phyloP scores from a whole-genome alignment of 1,140 invertebrate genomes.

The Lamellibrachia luymesi region DNA sequence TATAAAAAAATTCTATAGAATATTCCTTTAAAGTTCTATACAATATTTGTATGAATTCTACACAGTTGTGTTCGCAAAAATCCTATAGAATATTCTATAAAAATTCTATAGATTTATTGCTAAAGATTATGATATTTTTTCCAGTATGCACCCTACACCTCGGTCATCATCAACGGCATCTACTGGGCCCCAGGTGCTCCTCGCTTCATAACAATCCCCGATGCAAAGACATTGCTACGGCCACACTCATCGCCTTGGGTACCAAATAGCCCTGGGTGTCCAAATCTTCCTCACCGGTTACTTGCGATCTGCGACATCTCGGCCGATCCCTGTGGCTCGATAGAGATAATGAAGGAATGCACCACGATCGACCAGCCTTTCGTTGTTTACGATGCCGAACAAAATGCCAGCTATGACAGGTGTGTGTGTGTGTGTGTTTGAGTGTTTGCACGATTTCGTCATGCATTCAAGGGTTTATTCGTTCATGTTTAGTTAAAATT shows the following conservation, averaged over 20 bases:
- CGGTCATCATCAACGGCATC: constrained; percentile 95
- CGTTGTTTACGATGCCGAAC: constrained; percentile 96
- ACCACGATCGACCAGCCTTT: constrained; percentile 99
- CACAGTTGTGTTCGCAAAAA: too few relatives aligned
- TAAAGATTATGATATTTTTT: background rate
- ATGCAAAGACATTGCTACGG: constrained; percentile 89
- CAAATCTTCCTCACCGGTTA: constrained; percentile 56
- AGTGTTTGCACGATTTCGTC: background rate
- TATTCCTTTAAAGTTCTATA: too few relatives aligned
- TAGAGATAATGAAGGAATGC: constrained; percentile 99
- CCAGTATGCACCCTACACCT: constrained; percentile 94
- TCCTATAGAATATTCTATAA: background rate
- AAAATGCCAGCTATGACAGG: constrained; percentile 94
- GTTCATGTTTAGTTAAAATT: background rate
- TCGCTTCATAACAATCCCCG: constrained; percentile 93
- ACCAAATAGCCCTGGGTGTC: constrained; percentile 57
- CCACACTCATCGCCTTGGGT: constrained; percentile 90
- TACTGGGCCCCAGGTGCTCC: constrained; percentile 98
- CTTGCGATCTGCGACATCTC: constrained; percentile 93
- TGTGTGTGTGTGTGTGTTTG: constrained; percentile 42
- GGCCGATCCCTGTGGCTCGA: constrained; percentile 97
- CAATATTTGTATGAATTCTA: too few relatives aligned
- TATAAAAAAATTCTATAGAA: too few relatives aligned
- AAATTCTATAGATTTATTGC: background rate
- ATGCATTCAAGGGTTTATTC: too few relatives aligned